Percentiles rank a stretch among this genome's conserved stretches.
phyloP scores from a whole-genome alignment of 2,888 invertebrate genomes.

The Pandemis heparana region DNA sequence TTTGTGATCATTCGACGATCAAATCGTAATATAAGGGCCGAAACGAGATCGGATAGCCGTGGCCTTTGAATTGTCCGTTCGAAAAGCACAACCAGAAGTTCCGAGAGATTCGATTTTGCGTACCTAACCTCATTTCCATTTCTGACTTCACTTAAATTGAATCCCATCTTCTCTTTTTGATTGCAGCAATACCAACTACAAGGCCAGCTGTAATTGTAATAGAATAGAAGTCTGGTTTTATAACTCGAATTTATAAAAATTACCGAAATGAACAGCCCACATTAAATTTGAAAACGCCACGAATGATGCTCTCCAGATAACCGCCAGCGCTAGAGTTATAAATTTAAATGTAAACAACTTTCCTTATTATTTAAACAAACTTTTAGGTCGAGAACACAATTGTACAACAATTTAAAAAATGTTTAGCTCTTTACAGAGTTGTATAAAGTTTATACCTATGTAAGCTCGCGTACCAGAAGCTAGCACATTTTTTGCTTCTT shows the following conservation, averaged over 20 bases:
- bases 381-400: conserved; percentile 37
- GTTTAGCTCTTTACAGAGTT: conserved; percentile 28
- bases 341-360: conserved; percentile 56
- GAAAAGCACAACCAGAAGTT: not conserved
- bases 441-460: not conserved
- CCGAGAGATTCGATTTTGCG: conserved; percentile 1
- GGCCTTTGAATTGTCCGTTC: not conserved
- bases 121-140: conserved; percentile 2
- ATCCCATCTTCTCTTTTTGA: not conserved
- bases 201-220: conserved; percentile 2
- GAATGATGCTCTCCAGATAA: conserved; percentile 63
- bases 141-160: not conserved
- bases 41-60: not conserved
- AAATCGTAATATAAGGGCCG: not conserved
- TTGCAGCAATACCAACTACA: not conserved
- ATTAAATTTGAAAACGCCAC: conserved; percentile 57
- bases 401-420: conserved; percentile 36
- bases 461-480: not conserved
- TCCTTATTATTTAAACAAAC: conserved; percentile 55
- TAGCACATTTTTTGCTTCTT: not conserved
- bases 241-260: conserved; percentile 47
- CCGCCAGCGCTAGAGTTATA: conserved; percentile 61
- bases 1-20: not conserved
- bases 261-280: conserved; percentile 51
- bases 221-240: conserved; percentile 6